A percentile compares a stretch with the other conserved stretches of the same genome.
Conservation (phyloP, 2,888 invertebrate species). For the Oxycera nigricornis region DNA sequence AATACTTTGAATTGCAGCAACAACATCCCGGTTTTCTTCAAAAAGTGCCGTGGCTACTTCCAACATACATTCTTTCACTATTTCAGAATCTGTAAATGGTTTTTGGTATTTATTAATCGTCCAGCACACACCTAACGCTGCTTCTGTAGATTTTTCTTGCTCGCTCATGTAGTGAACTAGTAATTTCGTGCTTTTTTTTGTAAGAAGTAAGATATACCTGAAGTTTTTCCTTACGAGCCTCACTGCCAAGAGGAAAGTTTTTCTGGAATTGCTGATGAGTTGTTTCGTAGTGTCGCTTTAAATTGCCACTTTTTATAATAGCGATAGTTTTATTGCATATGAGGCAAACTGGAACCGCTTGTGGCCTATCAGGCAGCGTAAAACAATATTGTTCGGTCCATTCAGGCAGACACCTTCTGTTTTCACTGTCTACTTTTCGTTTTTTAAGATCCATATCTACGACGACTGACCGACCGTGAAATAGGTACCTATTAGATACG, state of each 20-base stretch:
- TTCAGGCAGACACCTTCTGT: background rate
- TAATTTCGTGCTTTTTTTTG: background rate
- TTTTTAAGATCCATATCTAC: background rate
- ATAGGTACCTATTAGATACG: too few species aligned
- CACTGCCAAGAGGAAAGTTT: background rate
- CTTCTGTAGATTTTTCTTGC: too few species aligned
- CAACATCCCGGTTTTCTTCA: background rate
- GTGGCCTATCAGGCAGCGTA: background rate
- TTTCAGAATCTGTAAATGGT: background rate
- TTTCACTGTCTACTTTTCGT: slow-evolving; percentile 8
- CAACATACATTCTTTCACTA: background rate
- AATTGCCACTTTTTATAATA: slow-evolving; percentile 1
- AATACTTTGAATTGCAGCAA: too few species aligned
- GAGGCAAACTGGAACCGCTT: background rate
- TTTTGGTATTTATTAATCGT: background rate
- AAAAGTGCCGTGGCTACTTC: background rate
- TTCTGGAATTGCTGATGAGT: background rate
- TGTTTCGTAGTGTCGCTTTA: slow-evolving; percentile 10
- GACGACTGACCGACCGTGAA: too few species aligned
- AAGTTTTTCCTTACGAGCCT: background rate
- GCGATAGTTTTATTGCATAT: slow-evolving; percentile 1
- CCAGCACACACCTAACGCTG: background rate
- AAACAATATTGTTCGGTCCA: slow-evolving; percentile 8
- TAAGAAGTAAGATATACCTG: background rate
- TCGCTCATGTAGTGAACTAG: background rate